Evolutionary conservation across 1,140 invertebrate genomes (phyloP).

Genomic region (Bombus haemorrhoidalis): DNA sequence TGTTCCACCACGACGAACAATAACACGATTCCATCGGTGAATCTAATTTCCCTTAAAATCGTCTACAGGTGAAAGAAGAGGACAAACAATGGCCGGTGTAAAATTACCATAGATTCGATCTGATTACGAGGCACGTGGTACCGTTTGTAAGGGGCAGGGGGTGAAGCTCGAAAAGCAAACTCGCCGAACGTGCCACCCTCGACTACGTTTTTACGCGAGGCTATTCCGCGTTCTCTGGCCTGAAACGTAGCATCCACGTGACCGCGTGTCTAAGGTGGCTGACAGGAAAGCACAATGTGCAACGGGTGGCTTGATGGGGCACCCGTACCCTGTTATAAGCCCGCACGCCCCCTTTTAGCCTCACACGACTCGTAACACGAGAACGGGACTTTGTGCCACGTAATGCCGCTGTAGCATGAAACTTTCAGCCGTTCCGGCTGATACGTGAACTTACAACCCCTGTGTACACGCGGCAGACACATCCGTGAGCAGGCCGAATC

Average conservation of each 20-base stretch:
- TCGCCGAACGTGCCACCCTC: background rate
- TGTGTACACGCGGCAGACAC: background rate
- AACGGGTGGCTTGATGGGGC: slow-evolving; percentile 45
- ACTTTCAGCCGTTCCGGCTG: slow-evolving; percentile 56
- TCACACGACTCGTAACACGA: slow-evolving; percentile 59
- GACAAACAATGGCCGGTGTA: background rate
- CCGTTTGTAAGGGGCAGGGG: too few relatives aligned
- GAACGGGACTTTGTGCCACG: slow-evolving; percentile 65
- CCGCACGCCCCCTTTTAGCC: slow-evolving; percentile 27
- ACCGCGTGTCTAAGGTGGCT: slow-evolving; percentile 43
- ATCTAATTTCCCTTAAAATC: background rate
- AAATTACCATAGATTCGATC: slow-evolving; percentile 16
- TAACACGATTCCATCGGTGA: background rate
- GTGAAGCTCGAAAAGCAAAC: background rate
- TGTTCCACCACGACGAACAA: background rate
- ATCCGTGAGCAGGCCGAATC: slow-evolving; percentile 27
- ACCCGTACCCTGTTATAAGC: slow-evolving; percentile 65
- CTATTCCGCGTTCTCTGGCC: background rate
- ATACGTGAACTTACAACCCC: slow-evolving; percentile 52
- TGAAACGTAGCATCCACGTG: background rate
- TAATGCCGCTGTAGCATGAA: slow-evolving; percentile 63
- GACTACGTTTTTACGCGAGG: background rate
- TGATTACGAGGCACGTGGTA: too few relatives aligned
- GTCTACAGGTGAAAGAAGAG: background rate
- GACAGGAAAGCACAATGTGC: slow-evolving; percentile 35